phyloP scores from a whole-genome alignment of 2,113 vertebrate genomes.

The Rallus limicola region DNA sequence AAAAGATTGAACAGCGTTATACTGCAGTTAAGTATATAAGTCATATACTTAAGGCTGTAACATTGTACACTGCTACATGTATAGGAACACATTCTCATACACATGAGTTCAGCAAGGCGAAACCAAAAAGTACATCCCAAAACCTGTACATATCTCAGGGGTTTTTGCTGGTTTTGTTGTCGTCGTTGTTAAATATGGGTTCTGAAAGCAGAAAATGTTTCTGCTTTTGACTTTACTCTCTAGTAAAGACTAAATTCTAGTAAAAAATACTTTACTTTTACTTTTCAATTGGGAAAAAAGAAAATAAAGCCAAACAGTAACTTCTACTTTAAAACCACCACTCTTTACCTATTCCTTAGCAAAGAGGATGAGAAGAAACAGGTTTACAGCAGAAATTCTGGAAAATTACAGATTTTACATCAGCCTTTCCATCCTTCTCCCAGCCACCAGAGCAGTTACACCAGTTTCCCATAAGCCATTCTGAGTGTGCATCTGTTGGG shows the following conservation, averaged over 20 bases:
- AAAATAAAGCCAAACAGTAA: not conserved
- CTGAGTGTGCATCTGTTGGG: not conserved
- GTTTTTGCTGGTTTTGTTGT: no score
- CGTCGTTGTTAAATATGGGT: not conserved
- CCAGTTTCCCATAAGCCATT: not conserved
- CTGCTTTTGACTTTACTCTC: not conserved
- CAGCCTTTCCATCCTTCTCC: not conserved
- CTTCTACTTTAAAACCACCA: not conserved
- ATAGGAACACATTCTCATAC: not conserved
- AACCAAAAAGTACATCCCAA: not conserved
- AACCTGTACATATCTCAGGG: not conserved
- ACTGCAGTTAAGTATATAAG: not conserved
- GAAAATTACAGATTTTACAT: not conserved
- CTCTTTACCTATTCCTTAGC: rapidly evolving
- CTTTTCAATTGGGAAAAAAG: not conserved
- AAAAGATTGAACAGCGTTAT: not conserved
- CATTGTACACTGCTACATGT: not conserved
- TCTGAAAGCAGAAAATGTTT: not conserved
- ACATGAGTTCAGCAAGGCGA: not conserved
- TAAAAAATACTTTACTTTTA: not conserved
- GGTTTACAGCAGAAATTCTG: not conserved
- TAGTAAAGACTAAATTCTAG: not conserved
- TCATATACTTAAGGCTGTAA: not conserved
- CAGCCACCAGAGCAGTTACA: not conserved
- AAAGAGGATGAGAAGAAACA: not conserved